These are phyloP conservation scores for Dione vanillae DNA, from an alignment of 2,888 invertebrate species.

Conservation along the genomic window DNA sequence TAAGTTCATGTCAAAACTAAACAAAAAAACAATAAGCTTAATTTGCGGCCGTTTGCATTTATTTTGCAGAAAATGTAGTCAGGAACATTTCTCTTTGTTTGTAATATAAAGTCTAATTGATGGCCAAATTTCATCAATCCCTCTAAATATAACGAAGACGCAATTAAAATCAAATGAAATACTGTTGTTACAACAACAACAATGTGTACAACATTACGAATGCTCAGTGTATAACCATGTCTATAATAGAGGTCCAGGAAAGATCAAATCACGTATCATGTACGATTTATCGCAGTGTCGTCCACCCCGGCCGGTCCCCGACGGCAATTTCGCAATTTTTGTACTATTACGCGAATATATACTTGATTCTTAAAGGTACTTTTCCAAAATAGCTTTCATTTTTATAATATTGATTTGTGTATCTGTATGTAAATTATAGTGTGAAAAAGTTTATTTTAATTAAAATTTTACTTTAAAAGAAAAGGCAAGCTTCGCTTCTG, in stretches of 20 bases:
- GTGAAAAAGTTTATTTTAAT: constrained; percentile 3
- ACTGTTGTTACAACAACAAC: no score
- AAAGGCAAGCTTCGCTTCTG: background rate
- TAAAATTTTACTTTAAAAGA: constrained; percentile 17
- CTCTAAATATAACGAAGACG: no score
- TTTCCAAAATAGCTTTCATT: background rate
- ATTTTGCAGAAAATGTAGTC: no score
- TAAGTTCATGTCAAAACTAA: no score
- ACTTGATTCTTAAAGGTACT: constrained; percentile 1
- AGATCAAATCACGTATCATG: constrained; percentile 54
- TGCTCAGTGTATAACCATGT: background rate
- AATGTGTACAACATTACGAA: no score
- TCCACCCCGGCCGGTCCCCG: constrained; percentile 44
- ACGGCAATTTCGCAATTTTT: constrained; percentile 46
- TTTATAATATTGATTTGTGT: background rate
- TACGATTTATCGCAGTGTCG: constrained; percentile 44
- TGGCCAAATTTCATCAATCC: no score
- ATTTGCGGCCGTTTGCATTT: no score
- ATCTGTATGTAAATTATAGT: background rate
- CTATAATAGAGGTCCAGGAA: constrained; percentile 32
- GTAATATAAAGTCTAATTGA: no score
- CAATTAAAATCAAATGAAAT: no score
- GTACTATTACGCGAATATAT: constrained; percentile 48
- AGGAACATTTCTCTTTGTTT: no score
- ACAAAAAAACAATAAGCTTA: no score